Base-by-base conservation (phyloP, 2,888 invertebrate genomes). In the Drosophila parthenogenetica region DNA sequence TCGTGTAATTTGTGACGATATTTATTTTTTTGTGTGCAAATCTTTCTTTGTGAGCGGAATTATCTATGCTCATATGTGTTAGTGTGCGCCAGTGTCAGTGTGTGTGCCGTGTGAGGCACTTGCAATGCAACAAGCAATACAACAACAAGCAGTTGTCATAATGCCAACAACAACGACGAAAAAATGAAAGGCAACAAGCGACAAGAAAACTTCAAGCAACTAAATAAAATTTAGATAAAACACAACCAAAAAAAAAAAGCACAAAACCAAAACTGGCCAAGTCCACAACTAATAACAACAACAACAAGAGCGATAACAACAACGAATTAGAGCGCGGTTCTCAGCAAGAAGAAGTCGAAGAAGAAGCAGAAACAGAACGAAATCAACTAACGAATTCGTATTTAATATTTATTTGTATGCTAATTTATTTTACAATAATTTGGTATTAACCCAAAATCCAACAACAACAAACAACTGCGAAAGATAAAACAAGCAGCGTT, bases 401-500 rank as follows among this genome's bases (percentile, higher is more conserved):
- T 64, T 76, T 64, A 83, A 68, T 87, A 88, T 86, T 86, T 83
- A 82, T 88, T 76, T 69, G 61, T 77, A 88, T 88, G 87, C 83
- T 79, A 88, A 88, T 81, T 86, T 76, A 69, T 87, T 78, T 81
- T 78, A 87, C 86, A 85, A 88, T 86, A 75, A 88, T 66, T 81
- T 86, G 83, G 80, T 69, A 79, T 79, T 86, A 81, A 88, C 65
- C 57, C 63, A 69, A 77, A 81, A 86, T 42, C 32, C 70, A 84
- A 67, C 49, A 77, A 66, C 84, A 64, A 51, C 35, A 51, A 39
- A 50, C 51, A 39, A 51, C 53, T 40, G 54, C 66, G 48, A 77
- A 58, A 73, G 49, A 82, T 49, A 73, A 57, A 68, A 54, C 35
- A 25, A 57, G 35, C 60, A 69, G 69, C 50, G 49, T 46, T 46